These are phyloP conservation scores for Bradysia coprophila DNA, from an alignment of 1,140 invertebrate species.

Conservation along the genomic window DNA sequence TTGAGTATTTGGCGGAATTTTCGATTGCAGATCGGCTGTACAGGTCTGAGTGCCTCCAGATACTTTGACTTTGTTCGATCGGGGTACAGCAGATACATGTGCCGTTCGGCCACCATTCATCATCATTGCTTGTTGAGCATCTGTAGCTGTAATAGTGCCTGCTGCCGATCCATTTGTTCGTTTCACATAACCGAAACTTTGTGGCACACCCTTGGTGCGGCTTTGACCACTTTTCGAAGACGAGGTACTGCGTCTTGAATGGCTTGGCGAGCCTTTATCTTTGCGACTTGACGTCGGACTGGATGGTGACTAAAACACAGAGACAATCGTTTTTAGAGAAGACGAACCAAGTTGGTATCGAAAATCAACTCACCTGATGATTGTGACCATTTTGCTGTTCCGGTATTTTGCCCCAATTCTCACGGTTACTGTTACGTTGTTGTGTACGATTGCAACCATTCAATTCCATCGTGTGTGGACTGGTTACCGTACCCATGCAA, in stretches of 20 bases:
- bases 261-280: constrained; percentile 6
- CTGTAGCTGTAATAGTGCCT: constrained; percentile 25
- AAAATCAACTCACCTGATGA: constrained; percentile 5
- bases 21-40: constrained; percentile 55
- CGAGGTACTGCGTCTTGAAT: constrained; percentile 22
- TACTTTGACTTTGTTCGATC: constrained; percentile 67
- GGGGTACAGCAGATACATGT: constrained; percentile 63
- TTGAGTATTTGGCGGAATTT: constrained; percentile 26
- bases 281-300: constrained; percentile 5
- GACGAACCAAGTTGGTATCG: neutral
- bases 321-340: neutral
- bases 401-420: constrained; percentile 23
- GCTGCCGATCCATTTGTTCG: constrained; percentile 37
- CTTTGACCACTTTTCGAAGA: constrained; percentile 26
- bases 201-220: constrained; percentile 48
- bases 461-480: constrained; percentile 9
- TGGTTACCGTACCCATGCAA: constrained; percentile 19
- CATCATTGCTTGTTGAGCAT: constrained; percentile 29
- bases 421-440: constrained; percentile 17
- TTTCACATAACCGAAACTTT: constrained; percentile 68
- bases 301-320: neutral
- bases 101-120: constrained; percentile 40
- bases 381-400: constrained; percentile 14
- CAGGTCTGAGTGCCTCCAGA: constrained; percentile 76
- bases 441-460: constrained; percentile 4